phyloP scores from a whole-genome alignment of 2,888 invertebrate genomes.

The Cephonodes hylas region DNA sequence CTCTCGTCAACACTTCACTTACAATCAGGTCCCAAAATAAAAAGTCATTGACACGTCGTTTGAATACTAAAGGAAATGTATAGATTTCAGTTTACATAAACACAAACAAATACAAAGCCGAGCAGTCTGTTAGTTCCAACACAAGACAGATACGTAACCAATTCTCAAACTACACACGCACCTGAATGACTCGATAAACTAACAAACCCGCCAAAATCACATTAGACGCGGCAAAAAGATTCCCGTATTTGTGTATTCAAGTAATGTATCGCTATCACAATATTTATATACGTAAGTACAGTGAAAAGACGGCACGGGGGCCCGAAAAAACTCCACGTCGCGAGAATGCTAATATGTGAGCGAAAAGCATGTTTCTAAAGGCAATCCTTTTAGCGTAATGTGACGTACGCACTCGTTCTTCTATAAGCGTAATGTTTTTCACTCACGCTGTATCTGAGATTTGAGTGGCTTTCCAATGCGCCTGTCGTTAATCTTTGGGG shows the following conservation, averaged over 20 bases:
- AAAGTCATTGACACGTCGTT: too few relatives aligned
- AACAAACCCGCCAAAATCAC: background rate
- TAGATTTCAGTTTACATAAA: too few relatives aligned
- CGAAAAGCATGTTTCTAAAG: background rate
- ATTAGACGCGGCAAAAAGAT: background rate
- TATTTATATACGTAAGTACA: background rate
- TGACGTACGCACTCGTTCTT: background rate
- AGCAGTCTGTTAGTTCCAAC: too few relatives aligned
- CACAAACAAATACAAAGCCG: too few relatives aligned
- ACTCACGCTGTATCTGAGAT: background rate
- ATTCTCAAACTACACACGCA: background rate
- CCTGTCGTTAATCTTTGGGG: background rate
- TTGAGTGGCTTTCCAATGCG: background rate
- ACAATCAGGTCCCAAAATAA: too few relatives aligned
- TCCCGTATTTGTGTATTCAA: constrained; percentile 1
- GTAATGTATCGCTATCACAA: background rate
- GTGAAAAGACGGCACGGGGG: background rate
- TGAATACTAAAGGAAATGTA: too few relatives aligned
- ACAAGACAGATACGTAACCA: too few relatives aligned
- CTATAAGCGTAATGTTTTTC: constrained; percentile 4
- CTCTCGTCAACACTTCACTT: too few relatives aligned
- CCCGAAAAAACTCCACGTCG: background rate
- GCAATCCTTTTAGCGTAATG: constrained; percentile 15
- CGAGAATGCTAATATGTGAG: background rate
- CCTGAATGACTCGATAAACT: background rate